Evolutionary conservation across 2,113 vertebrate genomes (phyloP), one percentile per base, ranked within the genome.

Genomic region (Pachypanchax playfairii): DNA sequence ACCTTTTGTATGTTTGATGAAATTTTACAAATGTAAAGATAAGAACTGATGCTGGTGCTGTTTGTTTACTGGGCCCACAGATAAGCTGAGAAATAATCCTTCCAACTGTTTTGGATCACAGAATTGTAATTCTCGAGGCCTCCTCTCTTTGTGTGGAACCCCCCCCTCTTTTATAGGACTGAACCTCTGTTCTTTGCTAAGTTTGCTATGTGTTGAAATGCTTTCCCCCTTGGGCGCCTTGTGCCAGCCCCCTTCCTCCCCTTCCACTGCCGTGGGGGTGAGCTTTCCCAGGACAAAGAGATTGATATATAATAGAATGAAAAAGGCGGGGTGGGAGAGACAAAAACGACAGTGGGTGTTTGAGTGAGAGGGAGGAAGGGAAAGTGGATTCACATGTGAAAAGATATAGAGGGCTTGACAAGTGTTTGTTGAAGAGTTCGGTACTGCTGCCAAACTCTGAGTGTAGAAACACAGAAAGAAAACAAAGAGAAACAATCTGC

Each of bases 241-340:
- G 62, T 70, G 80, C 84, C 83, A 68, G 77, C 86, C 87, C 88
- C 81, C 75, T 79, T 73, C 72, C 77, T 73, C 72, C 73, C 63
- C 48, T 84, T 81, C 79, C 82, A 73, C 65, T 21, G 58, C 67
- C 63, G 84, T 73, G 83, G 84, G 89, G 88, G 81, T 76, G 85
- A 82, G 69, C 74, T 79, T 88, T 88, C 84, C 89, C 79, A 77
- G 88, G 89, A 92, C 89, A 91, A 92, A 92, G 87, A 83, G 82
- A 86, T 81, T 83, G 84, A 90, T 87, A 85, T 87, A 87, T 85
- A 90, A 90, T 86, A 80, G 82, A 77, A 82, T 69, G 76, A 83
- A 82, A 77, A 73, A 74, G 73, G 74, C 69, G 80, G 83, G 81
- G 80, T 59, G 67, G 62, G 65, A 72, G 76, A 76, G 81, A 88